These are phyloP conservation scores for Epinephelus coioides DNA, from an alignment of 2,797 vertebrate genomes.

Conservation along the genomic window DNA sequence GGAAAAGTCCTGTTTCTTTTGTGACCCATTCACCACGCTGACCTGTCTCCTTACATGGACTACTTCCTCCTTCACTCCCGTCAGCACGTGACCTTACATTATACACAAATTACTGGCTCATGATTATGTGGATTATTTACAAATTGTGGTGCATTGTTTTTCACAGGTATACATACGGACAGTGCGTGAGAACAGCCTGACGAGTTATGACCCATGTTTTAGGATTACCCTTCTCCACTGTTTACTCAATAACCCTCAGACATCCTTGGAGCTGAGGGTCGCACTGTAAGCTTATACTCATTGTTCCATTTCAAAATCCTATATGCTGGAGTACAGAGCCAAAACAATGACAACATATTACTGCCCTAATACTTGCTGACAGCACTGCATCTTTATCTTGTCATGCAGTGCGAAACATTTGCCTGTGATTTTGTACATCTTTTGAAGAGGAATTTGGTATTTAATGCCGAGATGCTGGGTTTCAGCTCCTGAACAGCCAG, in stretches of 20 bases:
- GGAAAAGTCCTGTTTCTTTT: too few species aligned
- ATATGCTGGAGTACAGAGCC: background rate
- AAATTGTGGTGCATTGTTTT: too few species aligned
- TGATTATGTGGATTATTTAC: too few species aligned
- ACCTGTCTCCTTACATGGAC: too few species aligned
- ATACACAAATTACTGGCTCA: too few species aligned
- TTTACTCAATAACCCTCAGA: background rate
- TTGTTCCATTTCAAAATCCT: constrained; percentile 30
- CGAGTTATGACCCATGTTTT: background rate
- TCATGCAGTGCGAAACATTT: constrained; percentile 20
- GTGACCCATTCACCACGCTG: too few species aligned
- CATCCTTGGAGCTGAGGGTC: background rate
- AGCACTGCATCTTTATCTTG: constrained; percentile 28
- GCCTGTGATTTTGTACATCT: constrained; percentile 24
- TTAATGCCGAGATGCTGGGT: constrained; percentile 29
- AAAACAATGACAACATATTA: constrained; percentile 16
- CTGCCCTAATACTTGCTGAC: constrained; percentile 22
- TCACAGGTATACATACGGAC: too few species aligned
- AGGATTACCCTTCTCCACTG: background rate
- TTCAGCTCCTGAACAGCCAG: constrained; percentile 39
- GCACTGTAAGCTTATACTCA: constrained; percentile 7
- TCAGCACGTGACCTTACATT: too few species aligned
- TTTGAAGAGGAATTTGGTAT: constrained; percentile 37
- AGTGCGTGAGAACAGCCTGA: too few species aligned
- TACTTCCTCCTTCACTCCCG: too few species aligned